Base-by-base conservation (phyloP, 2,113 vertebrate species). In the Paedocypris sp. region DNA sequence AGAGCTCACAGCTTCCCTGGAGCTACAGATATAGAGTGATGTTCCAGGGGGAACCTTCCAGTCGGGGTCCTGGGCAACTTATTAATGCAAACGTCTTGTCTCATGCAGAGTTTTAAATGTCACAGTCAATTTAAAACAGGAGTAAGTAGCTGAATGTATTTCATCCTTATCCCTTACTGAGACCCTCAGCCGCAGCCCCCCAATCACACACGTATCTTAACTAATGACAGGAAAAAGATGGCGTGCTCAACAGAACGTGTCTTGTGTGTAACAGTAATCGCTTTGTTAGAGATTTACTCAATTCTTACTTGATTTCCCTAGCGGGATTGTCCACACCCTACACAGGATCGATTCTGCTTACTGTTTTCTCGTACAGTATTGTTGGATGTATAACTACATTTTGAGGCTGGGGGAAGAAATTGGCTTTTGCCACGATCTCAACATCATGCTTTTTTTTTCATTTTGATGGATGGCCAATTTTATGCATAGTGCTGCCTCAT, bases 21-120 rank as follows among this genome's bases (percentile, higher is more conserved):
- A 51, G 58, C 31, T 43, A 31, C 29, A 13, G 26, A 39, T 41
- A 19, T 11, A 35, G 38, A 70, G 57, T n/a, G 3, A n/a, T 9
- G n/a, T 52, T 46, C 32, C 28, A 18, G 15, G 6, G 28, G 43
- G 35, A 59, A 18, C 18, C 12, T 22, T 16, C 18, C 57, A 11
- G 3, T n/a, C 41, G 32, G 29, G 43, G 33, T 52, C 46, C 50
- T 6, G 18, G 8, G 3, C 35, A 12, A 64, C 64, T 70, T 60
- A 67, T 67, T 67, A 70, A 73, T 68, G 64, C 64, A 67, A 68
- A 70, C 64, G 53, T 63, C 68, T 67, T 36, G 49, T 70, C 71
- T 67, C 50, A 51, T 16, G 19, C 38, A 52, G 38, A 29, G 36
- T 61, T 70, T 67, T 48, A 68, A 73, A 73, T 61, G 64, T 70